Percentiles rank a stretch among this genome's conserved stretches.
Evolutionary conservation across 2,113 vertebrate species (phyloP).

Genomic region (Albula goreensis): DNA sequence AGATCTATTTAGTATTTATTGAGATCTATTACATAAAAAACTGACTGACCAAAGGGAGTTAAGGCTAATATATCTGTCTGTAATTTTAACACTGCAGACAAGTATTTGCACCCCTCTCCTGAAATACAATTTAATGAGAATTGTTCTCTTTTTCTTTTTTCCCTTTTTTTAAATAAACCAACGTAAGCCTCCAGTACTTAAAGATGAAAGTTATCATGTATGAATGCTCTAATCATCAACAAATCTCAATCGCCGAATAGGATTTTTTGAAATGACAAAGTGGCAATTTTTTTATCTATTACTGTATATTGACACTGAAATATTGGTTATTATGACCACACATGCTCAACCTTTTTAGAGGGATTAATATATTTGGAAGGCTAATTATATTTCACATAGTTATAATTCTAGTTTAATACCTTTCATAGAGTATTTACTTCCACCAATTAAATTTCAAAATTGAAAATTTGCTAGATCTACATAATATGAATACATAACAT

Average conservation of each 20-base stretch:
- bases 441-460: slow-evolving; percentile 31
- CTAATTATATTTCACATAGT: slow-evolving; percentile 46
- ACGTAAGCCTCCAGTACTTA: slow-evolving; percentile 53
- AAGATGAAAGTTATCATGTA: slow-evolving; percentile 52
- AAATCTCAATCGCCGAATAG: slow-evolving; percentile 59
- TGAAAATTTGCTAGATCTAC: slow-evolving; percentile 46
- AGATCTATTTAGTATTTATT: slow-evolving; percentile 56
- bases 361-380: slow-evolving; percentile 49
- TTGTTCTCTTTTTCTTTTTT: background rate
- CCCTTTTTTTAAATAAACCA: slow-evolving; percentile 31
- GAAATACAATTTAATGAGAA: background rate
- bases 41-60: slow-evolving; percentile 41
- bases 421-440: slow-evolving; percentile 24
- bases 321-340: slow-evolving; percentile 47
- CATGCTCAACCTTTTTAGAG: slow-evolving; percentile 47
- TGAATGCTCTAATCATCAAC: slow-evolving; percentile 58
- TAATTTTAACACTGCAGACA: slow-evolving; percentile 1
- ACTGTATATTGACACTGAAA: slow-evolving; percentile 52
- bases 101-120: background rate
- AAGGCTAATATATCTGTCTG: slow-evolving; percentile 6
- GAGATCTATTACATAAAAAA: slow-evolving; percentile 47
- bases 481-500: slow-evolving; percentile 44
- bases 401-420: slow-evolving; percentile 35
- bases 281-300: slow-evolving; percentile 49
- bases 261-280: slow-evolving; percentile 50